phyloP scores from a whole-genome alignment of 2,888 invertebrate genomes.

The Melieria picta region DNA sequence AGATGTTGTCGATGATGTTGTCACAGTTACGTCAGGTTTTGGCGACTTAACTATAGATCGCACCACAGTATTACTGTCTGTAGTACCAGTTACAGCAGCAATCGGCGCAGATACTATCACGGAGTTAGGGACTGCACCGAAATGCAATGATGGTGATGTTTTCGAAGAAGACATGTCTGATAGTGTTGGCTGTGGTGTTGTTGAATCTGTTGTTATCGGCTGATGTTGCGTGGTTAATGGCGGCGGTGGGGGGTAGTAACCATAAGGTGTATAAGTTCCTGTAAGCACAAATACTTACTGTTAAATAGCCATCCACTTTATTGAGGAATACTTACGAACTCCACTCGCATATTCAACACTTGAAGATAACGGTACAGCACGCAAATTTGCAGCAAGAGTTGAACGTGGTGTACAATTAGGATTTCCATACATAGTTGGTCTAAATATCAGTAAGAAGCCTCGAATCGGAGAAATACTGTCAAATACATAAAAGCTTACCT shows the following conservation, averaged over 20 bases:
- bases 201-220: slow-evolving; percentile 31
- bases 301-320: background rate
- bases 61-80: slow-evolving; percentile 6
- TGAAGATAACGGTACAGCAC: slow-evolving; percentile 31
- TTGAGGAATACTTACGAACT: slow-evolving; percentile 53
- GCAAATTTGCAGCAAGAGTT: slow-evolving; percentile 49
- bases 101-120: slow-evolving; percentile 55
- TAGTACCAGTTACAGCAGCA: slow-evolving; percentile 44
- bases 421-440: slow-evolving; percentile 61
- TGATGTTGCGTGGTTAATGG: slow-evolving; percentile 48
- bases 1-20: slow-evolving; percentile 43
- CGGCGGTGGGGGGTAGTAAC: slow-evolving; percentile 62
- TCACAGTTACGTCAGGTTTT: slow-evolving; percentile 51
- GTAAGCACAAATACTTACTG: slow-evolving; percentile 2
- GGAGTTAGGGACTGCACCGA: slow-evolving; percentile 48
- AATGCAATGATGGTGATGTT: slow-evolving; percentile 50
- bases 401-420: slow-evolving; percentile 61
- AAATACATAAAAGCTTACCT: slow-evolving; percentile 48
- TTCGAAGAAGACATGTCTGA: slow-evolving; percentile 45
- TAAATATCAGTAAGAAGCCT: slow-evolving; percentile 28
- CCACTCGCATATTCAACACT: slow-evolving; percentile 53
- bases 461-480: background rate
- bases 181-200: slow-evolving; percentile 46
- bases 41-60: slow-evolving; percentile 42
- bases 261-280: slow-evolving; percentile 56